These are phyloP conservation scores for Ennomos fuscantarius DNA, from an alignment of 2,888 invertebrate genomes.

Conservation along the genomic window DNA sequence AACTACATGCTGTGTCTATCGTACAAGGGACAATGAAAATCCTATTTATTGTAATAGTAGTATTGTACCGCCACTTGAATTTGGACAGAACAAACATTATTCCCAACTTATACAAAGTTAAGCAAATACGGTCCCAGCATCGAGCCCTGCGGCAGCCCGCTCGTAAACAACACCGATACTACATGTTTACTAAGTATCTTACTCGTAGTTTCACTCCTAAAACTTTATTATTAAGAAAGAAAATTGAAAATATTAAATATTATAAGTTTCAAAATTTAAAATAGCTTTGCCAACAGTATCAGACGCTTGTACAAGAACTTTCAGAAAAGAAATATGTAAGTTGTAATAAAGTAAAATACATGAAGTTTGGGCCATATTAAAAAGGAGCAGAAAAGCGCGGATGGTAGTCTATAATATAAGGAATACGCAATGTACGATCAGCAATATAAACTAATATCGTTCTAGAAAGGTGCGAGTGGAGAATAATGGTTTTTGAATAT, in stretches of 20 bases:
- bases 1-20: too few relatives aligned
- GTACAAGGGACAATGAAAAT: too few relatives aligned
- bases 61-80: conserved; percentile 23
- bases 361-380: conserved; percentile 21
- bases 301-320: neutral
- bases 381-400: neutral
- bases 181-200: conserved; percentile 22
- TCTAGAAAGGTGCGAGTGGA: conserved; percentile 31
- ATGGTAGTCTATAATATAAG: neutral
- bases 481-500: conserved; percentile 43
- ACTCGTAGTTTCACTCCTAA: conserved; percentile 8
- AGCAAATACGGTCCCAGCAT: conserved; percentile 30
- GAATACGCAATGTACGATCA: conserved; percentile 8
- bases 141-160: conserved; percentile 31
- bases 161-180: conserved; percentile 31
- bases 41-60: neutral
- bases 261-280: conserved; percentile 13
- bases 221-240: conserved; percentile 32
- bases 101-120: conserved; percentile 35
- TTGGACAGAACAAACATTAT: conserved; percentile 26
- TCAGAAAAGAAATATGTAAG: conserved; percentile 4
- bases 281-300: conserved; percentile 4
- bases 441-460: conserved; percentile 25
- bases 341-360: conserved; percentile 14
- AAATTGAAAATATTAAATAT: conserved; percentile 18